phyloP scores from a whole-genome alignment of 2,888 invertebrate genomes.

The Torymus texanus region DNA sequence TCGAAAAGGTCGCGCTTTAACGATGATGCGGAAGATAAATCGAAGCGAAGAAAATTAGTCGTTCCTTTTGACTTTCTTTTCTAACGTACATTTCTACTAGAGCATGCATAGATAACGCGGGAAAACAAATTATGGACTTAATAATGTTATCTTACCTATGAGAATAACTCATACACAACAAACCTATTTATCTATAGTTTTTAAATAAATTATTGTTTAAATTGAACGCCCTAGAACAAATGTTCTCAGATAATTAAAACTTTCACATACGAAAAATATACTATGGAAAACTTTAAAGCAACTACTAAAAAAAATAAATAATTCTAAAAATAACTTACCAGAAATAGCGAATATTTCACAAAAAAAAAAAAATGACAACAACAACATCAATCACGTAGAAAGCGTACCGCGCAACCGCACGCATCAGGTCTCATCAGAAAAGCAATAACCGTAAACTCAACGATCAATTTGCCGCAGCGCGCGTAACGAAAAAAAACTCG shows the following conservation, averaged over 20 bases:
- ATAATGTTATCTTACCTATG: slow-evolving; percentile 12
- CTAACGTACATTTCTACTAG: neutral
- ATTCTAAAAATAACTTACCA: too few relatives aligned
- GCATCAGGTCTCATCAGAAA: too few relatives aligned
- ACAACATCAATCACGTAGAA: too few relatives aligned
- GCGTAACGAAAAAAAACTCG: too few relatives aligned
- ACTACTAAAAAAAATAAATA: too few relatives aligned
- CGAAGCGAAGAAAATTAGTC: slow-evolving; percentile 27
- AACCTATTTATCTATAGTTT: slow-evolving; percentile 13
- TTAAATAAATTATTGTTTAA: slow-evolving; percentile 8
- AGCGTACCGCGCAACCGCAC: too few relatives aligned
- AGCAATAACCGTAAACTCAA: too few relatives aligned
- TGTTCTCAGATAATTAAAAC: too few relatives aligned
- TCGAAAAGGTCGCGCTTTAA: slow-evolving; percentile 30
- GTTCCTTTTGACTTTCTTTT: slow-evolving; percentile 23
- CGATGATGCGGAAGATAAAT: slow-evolving; percentile 25
- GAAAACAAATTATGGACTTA: slow-evolving; percentile 11
- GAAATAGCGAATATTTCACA: too few relatives aligned
- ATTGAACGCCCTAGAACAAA: neutral
- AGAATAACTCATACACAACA: neutral
- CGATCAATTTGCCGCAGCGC: neutral
- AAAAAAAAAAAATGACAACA: too few relatives aligned
- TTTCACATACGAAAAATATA: too few relatives aligned
- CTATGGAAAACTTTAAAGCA: too few relatives aligned
- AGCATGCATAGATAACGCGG: neutral